Base-by-base conservation (phyloP, 2,888 invertebrate species). In the Harpalus rufipes region DNA sequence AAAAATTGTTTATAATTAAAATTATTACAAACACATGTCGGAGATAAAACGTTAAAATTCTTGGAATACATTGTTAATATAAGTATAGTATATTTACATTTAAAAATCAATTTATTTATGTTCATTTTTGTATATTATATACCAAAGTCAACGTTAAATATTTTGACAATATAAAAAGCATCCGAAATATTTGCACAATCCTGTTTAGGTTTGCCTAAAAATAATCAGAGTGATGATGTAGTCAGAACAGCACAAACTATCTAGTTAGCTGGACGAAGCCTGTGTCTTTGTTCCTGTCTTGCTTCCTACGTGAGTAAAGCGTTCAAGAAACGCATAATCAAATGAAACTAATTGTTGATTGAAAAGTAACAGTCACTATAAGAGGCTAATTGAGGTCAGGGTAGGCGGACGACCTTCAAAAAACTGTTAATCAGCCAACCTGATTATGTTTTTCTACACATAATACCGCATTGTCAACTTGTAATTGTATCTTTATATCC, bases 361-460 rank as follows among this genome's bases (percentile, higher is more conserved):
- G 61, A 81, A 81, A 81, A 81, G 81, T 81, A 81, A 81, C 65
- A 81, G 81, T 81, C 81, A 63, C 65, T 81, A 61, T 18, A 65
- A 39, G 61, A 81, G 21, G 59, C 44, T 81, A 63, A 81, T 63
- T 81, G 81, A 61, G 81, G 81, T 81, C 81, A 81, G 65, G 81
- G 81, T 81, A 81, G 81, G 81, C 81, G 81, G 81, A 12, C 65
- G 65, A 81, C 81, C 81, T 81, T 81, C 63, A 81, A 65, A 81
- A 81, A 81, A 63, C 81, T 63, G 65, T 81, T 78, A 78, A 78
- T 81, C 81, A 81, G 44, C 44, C 81, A 63, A 81, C 65, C 81
- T 81, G 81, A 81, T 63, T 81, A 39, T 81, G 72, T 74, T 78
- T 78, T 78, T 78, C 56, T 78, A 78, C 78, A 78, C 58, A 56